Evolutionary conservation across 37 sponge, comb jelly and placozoan species (phyloP).

Genomic region (Halichondria panicea): DNA sequence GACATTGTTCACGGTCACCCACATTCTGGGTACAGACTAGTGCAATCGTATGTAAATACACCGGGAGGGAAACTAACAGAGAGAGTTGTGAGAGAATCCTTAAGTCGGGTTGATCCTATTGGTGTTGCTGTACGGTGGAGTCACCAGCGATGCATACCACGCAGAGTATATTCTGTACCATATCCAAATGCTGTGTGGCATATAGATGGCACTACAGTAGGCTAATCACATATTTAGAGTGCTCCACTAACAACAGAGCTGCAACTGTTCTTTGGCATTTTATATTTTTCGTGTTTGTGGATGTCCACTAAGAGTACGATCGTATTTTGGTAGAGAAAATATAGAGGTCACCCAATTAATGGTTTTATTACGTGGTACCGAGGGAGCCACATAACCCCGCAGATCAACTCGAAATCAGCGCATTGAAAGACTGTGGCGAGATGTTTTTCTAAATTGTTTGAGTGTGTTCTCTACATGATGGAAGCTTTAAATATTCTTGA

Average conservation of each 20-base stretch:
- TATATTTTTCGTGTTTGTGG: constrained; percentile 21
- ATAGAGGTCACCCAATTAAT: constrained; percentile 35
- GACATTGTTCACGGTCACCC: neutral
- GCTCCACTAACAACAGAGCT: constrained; percentile 42
- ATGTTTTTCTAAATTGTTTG: constrained; percentile 21
- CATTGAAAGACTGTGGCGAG: constrained; percentile 57
- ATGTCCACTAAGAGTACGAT: constrained; percentile 57
- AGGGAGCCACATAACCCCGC: constrained; percentile 46
- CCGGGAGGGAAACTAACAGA: constrained; percentile 19
- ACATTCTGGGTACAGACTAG: constrained; percentile 5
- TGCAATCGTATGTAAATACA: constrained; percentile 1
- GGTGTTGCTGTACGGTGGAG: constrained; percentile 8
- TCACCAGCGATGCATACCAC: neutral
- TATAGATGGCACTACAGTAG: constrained; percentile 58
- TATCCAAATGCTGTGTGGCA: constrained; percentile 62
- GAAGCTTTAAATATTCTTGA: constrained; percentile 13
- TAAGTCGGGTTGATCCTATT: constrained; percentile 35
- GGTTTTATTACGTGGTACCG: constrained; percentile 42
- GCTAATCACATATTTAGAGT: constrained; percentile 37
- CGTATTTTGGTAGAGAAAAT: constrained; percentile 66
- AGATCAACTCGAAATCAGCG: constrained; percentile 53
- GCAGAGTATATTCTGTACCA: constrained; percentile 42
- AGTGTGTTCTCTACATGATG: constrained; percentile 16
- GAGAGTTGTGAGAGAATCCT: constrained; percentile 14
- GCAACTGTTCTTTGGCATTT: constrained; percentile 38